Percentiles rank a stretch among this genome's conserved stretches.
Evolutionary conservation across 2,797 vertebrate genomes (phyloP).

Genomic region (Paramormyrops hopkinsi): DNA sequence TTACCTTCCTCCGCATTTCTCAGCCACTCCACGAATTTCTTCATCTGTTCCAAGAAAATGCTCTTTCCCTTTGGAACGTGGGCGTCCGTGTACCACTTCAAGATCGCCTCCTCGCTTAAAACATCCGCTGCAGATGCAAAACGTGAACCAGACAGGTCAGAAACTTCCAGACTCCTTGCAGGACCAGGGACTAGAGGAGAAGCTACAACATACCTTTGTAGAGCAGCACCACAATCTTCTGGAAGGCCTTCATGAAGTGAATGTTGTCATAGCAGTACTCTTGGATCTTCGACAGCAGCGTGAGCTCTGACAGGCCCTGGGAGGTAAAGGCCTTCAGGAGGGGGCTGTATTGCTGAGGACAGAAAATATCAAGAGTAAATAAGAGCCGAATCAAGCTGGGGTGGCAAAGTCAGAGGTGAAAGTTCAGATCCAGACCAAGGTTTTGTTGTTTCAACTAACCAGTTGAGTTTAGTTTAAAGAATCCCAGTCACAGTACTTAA

Average conservation of each 20-base stretch:
- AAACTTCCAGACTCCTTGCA: background rate
- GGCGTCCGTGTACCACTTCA: constrained; percentile 91
- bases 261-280: constrained; percentile 99
- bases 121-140: constrained; percentile 72
- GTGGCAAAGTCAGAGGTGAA: background rate
- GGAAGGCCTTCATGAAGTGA: constrained; percentile 98
- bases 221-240: constrained; percentile 97
- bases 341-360: constrained; percentile 85
- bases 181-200: too few relatives aligned
- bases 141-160: background rate
- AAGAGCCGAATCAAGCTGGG: background rate
- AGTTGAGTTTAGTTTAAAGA: background rate
- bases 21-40: constrained; percentile 96
- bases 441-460: background rate
- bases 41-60: constrained; percentile 95
- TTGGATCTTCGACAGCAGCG: constrained; percentile 91
- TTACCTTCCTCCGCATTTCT: constrained; percentile 93
- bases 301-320: constrained; percentile 90
- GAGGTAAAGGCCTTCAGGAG: constrained; percentile 92
- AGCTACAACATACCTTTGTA: constrained; percentile 76
- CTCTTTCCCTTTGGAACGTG: constrained; percentile 89
- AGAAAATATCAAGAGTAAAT: background rate
- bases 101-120: constrained; percentile 89
- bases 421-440: background rate
- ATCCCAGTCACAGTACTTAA: background rate